Base-by-base conservation (phyloP, 2,888 invertebrate genomes). In the Caradrina kadenii region DNA sequence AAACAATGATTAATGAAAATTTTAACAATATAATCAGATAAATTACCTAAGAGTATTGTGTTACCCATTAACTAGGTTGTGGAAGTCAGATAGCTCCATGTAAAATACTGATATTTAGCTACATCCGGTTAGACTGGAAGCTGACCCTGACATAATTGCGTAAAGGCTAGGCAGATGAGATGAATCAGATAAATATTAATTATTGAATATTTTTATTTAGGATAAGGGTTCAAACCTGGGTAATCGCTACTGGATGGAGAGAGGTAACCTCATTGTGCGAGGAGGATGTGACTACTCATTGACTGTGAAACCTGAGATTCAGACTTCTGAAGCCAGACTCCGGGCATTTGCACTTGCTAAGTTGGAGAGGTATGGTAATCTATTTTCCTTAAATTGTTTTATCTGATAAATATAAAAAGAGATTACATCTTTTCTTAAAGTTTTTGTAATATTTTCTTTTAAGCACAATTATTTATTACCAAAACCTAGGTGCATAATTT, bases 181-280 rank as follows among this genome's bases (percentile, higher is more conserved):
- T 26, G 26, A 26, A n/a, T n/a, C n/a, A n/a, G n/a, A n/a, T n/a
- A 26, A 26, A 31, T 31, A 31, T 31, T 7, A 31, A 54, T 54
- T 21, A 39, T 21, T 35, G 0, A 19, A 39, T 17, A 17, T 13
- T 42, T 11, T 22, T 13, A n/a, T 65, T 76, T 89, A 96, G 93
- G 97, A 98, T 89, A 97, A 97, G 89, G 97, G 97, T 21, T 96
- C 96, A 22, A 97, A 97, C 81, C 95, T 98, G 48, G 96, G 96
- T 52, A 97, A 97, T 80, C 96, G 97, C 26, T 98, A 97, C 90
- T 98, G 98, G 98, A 96, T 97, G 92, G 97, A 98, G 84, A 96
- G 97, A 79, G 98, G 98, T 7, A 97, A 97, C 83, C 96, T 98
- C 13, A 96, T 98, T 13, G 97, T 98, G 0, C 97, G 97, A 92